Conservation (phyloP, 2,888 invertebrate genomes). For the Caprella mutica region DNA sequence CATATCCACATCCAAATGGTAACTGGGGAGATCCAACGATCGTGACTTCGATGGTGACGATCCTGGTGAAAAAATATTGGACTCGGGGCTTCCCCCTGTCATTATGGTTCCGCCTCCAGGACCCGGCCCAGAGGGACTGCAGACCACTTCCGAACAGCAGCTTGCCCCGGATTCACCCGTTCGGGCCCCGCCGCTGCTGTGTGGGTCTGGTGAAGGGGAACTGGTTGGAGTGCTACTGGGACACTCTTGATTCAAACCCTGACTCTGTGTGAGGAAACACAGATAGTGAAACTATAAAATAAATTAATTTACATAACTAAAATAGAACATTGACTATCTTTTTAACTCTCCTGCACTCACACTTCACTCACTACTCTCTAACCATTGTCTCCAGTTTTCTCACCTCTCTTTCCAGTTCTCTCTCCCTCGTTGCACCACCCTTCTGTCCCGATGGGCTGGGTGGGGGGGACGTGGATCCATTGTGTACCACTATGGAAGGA, state of each 20-base stretch:
- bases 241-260: not conserved
- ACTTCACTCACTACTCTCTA: not conserved
- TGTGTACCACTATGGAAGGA: constrained; percentile 39
- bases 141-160: constrained; percentile 12
- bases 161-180: not conserved
- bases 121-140: constrained; percentile 26
- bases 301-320: not conserved
- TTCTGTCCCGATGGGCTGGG: constrained; percentile 34
- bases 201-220: constrained; percentile 14
- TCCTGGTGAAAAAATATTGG: not conserved
- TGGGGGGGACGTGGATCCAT: constrained; percentile 36
- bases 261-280: not conserved
- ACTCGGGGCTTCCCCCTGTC: constrained; percentile 5
- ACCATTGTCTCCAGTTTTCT: not conserved
- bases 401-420: not conserved
- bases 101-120: constrained; percentile 30
- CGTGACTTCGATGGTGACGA: constrained; percentile 13
- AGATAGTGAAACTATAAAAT: not conserved
- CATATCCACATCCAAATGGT: constrained; percentile 26
- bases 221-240: constrained; percentile 19
- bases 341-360: no score
- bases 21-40: constrained; percentile 26
- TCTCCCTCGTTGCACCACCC: not conserved
- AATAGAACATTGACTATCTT: no score
- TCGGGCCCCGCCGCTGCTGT: not conserved